phyloP scores from a whole-genome alignment of 2,797 vertebrate genomes.

The Scomberomorus guttatus region DNA sequence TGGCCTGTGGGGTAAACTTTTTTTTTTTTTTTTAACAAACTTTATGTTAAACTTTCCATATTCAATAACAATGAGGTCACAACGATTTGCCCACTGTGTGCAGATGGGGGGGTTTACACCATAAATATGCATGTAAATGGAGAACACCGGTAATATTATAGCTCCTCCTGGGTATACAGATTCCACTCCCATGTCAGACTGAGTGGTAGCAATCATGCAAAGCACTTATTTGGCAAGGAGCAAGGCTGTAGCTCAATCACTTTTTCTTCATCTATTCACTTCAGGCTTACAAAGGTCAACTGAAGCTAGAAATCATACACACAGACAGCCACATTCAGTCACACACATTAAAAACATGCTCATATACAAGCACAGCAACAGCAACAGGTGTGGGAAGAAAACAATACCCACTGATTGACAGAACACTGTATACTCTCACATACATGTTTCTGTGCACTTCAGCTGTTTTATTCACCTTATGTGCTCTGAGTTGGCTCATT shows the following conservation, averaged over 20 bases:
- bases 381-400: constrained; percentile 8
- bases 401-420: neutral
- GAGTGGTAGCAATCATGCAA: constrained; percentile 71
- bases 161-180: constrained; percentile 53
- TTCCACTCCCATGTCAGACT: constrained; percentile 56
- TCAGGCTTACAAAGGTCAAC: constrained; percentile 48
- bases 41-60: constrained; percentile 67
- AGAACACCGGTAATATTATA: constrained; percentile 64
- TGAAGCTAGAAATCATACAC: constrained; percentile 18
- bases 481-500: constrained; percentile 53
- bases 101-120: constrained; percentile 32
- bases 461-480: constrained; percentile 47
- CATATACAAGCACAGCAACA: neutral
- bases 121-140: constrained; percentile 68
- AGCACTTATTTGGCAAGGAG: constrained; percentile 58
- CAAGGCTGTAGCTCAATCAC: constrained; percentile 59
- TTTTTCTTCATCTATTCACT: constrained; percentile 53
- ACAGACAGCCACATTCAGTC: neutral
- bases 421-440: neutral
- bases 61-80: constrained; percentile 59
- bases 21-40: constrained; percentile 53
- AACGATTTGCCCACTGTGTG: constrained; percentile 42
- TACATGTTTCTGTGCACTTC: constrained; percentile 26
- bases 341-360: constrained; percentile 1
- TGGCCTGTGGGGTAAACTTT: constrained; percentile 65